Evolutionary conservation across 2,888 invertebrate species (phyloP).

Genomic region (Deilephila elpenor): DNA sequence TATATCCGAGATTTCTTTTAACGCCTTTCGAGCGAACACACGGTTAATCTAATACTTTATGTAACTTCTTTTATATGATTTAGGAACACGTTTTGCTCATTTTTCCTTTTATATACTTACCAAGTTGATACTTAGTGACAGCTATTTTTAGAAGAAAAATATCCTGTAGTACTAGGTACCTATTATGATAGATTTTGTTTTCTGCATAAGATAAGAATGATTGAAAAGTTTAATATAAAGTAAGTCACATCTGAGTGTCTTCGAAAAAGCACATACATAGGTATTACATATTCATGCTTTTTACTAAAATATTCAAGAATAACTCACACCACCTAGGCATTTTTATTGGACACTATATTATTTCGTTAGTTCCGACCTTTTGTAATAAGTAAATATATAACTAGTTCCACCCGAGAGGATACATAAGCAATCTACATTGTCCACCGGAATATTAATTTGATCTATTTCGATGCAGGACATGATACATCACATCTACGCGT

Average conservation of each 20-base stretch:
- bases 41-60: neutral
- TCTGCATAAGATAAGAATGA: neutral
- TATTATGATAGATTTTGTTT: no score
- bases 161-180: no score
- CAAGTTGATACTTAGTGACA: no score
- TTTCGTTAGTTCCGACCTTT: no score
- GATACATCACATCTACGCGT: constrained; percentile 3
- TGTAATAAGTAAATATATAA: no score
- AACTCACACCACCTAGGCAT: no score
- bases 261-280: no score
- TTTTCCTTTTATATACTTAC: neutral
- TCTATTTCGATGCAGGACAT: constrained; percentile 11
- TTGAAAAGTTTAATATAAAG: neutral
- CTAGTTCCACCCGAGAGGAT: no score
- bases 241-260: neutral
- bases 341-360: no score
- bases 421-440: neutral
- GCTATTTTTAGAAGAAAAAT: no score
- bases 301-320: no score
- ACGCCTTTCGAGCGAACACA: neutral
- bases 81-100: neutral
- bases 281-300: no score
- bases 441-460: constrained; percentile 14
- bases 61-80: neutral
- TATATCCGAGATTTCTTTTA: constrained; percentile 36